Evolutionary conservation across 2,888 invertebrate genomes (phyloP).

Genomic region (Leucania comma): DNA sequence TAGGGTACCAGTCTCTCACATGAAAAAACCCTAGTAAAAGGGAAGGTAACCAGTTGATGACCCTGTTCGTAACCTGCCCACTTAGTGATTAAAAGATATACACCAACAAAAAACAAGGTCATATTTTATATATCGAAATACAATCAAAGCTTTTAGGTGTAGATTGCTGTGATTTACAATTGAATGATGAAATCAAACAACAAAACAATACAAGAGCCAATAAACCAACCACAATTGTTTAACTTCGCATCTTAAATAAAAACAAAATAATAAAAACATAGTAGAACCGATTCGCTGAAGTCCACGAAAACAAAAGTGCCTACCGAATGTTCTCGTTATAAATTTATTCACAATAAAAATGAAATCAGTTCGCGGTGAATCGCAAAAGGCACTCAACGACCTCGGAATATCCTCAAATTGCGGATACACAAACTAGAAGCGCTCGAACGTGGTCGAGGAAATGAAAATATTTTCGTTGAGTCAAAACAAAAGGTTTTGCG

Average conservation of each 20-base stretch:
- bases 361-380: slow-evolving; percentile 74
- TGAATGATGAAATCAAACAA: slow-evolving; percentile 34
- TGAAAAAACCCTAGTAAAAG: no score
- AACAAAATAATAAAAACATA: slow-evolving; percentile 27
- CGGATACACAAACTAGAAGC: slow-evolving; percentile 77
- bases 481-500: slow-evolving; percentile 76
- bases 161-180: slow-evolving; percentile 1
- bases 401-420: slow-evolving; percentile 75
- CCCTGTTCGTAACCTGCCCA: background rate
- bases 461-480: slow-evolving; percentile 79
- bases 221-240: slow-evolving; percentile 27
- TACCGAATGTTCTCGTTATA: slow-evolving; percentile 65
- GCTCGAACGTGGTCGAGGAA: slow-evolving; percentile 73
- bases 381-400: slow-evolving; percentile 70
- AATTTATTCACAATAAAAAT: slow-evolving; percentile 77
- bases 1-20: no score
- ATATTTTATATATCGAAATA: slow-evolving; percentile 3
- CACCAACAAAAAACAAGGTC: background rate
- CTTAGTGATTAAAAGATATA: background rate
- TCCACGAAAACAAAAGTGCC: slow-evolving; percentile 67
- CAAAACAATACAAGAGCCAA: slow-evolving; percentile 15
- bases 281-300: slow-evolving; percentile 38
- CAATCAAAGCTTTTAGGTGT: slow-evolving; percentile 4
- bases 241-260: slow-evolving; percentile 36
- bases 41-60: no score